These are phyloP conservation scores for Sesia apiformis DNA, from an alignment of 2,888 invertebrate species.

Conservation along the genomic window DNA sequence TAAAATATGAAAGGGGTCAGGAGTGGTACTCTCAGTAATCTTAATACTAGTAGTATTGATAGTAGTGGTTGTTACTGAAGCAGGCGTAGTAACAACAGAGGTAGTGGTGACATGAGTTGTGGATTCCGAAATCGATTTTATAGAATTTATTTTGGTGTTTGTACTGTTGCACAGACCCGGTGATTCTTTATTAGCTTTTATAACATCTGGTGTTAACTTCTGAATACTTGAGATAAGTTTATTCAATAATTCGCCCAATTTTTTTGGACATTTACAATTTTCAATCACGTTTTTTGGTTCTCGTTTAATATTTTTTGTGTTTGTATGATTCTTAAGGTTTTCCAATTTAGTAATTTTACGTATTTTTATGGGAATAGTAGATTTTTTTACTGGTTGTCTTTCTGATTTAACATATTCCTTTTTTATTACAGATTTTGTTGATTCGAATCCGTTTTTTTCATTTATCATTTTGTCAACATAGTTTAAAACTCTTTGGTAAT, in stretches of 20 bases:
- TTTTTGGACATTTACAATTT: slow-evolving; percentile 33
- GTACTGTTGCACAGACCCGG: no score
- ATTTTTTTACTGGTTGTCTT: slow-evolving; percentile 3
- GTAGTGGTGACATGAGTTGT: no score
- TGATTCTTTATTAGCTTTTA: no score
- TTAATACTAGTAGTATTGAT: no score
- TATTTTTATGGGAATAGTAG: slow-evolving; percentile 8
- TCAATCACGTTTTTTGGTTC: slow-evolving; percentile 4
- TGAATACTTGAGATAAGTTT: slow-evolving; percentile 30
- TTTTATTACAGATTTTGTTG: slow-evolving; percentile 19
- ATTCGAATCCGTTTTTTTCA: slow-evolving; percentile 27
- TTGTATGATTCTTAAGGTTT: background rate
- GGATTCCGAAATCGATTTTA: no score
- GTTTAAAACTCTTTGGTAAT: slow-evolving; percentile 45
- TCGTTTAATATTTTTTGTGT: slow-evolving; percentile 1
- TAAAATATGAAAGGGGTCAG: no score
- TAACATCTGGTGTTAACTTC: slow-evolving; percentile 18
- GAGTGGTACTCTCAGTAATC: no score
- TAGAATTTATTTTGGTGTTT: no score
- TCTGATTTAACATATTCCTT: slow-evolving; percentile 12
- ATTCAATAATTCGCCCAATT: slow-evolving; percentile 20
- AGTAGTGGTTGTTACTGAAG: no score
- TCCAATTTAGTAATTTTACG: background rate
- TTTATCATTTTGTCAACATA: slow-evolving; percentile 53
- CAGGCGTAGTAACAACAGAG: no score